These are phyloP conservation scores for Sturnira hondurensis DNA, from an alignment of 2,113 vertebrate species.

Conservation along the genomic window DNA sequence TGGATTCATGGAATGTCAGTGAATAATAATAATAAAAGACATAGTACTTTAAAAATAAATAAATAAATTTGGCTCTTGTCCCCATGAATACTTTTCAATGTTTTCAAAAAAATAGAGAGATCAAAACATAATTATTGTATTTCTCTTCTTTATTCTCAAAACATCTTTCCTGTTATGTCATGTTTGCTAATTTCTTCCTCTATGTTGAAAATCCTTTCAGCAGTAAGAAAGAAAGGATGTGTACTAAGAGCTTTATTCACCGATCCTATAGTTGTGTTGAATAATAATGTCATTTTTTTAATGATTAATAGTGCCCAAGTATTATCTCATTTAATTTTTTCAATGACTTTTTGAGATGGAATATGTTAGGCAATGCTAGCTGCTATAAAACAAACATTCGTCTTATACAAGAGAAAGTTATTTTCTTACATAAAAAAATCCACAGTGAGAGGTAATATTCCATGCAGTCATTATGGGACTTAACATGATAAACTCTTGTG, in stretches of 20 bases:
- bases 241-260: background rate
- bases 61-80: background rate
- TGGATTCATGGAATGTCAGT: background rate
- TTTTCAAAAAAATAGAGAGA: background rate
- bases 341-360: background rate
- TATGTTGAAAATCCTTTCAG: slow-evolving; percentile 2
- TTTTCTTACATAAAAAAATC: background rate
- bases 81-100: background rate
- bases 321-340: background rate
- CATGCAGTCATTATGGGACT: background rate
- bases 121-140: background rate
- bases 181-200: background rate
- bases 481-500: background rate
- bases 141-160: background rate
- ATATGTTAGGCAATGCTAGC: background rate
- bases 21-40: background rate
- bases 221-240: background rate
- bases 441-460: background rate
- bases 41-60: background rate
- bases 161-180: background rate
- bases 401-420: background rate
- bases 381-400: background rate
- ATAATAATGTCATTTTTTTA: background rate
- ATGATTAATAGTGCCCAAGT: background rate
- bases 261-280: background rate